Conservation (phyloP, 2,797 vertebrate species). For the Cynopterus sphinx region DNA sequence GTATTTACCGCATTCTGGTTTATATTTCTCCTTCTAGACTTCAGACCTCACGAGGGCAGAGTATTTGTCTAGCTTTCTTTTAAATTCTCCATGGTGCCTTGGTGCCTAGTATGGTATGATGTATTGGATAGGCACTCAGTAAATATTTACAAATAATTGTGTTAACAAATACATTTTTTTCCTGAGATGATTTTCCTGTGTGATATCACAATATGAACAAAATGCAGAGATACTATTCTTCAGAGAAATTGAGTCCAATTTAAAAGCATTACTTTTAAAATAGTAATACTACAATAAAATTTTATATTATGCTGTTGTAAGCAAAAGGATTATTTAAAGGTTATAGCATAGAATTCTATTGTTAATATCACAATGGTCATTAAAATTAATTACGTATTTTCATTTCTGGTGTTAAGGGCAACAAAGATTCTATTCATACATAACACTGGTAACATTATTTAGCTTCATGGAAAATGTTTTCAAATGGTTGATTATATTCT, state of each 20-base stretch:
- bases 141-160: constrained; percentile 26
- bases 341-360: not conserved
- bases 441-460: not conserved
- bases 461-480: constrained; percentile 24
- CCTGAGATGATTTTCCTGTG: not conserved
- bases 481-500: not conserved
- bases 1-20: not conserved
- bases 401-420: not conserved
- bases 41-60: not conserved
- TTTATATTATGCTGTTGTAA: not conserved
- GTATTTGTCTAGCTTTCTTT: not conserved
- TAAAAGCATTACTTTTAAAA: constrained; percentile 38
- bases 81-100: not conserved
- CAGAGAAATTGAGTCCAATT: not conserved
- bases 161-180: not conserved
- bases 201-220: not conserved
- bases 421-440: not conserved
- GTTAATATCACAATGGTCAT: not conserved
- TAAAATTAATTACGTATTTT: constrained; percentile 13
- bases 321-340: not conserved
- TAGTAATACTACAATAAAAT: not conserved
- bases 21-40: not conserved
- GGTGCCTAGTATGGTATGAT: not conserved
- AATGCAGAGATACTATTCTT: not conserved
- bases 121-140: not conserved